phyloP scores from a whole-genome alignment of 2,888 invertebrate genomes.

The Rugalucina vietnamica region DNA sequence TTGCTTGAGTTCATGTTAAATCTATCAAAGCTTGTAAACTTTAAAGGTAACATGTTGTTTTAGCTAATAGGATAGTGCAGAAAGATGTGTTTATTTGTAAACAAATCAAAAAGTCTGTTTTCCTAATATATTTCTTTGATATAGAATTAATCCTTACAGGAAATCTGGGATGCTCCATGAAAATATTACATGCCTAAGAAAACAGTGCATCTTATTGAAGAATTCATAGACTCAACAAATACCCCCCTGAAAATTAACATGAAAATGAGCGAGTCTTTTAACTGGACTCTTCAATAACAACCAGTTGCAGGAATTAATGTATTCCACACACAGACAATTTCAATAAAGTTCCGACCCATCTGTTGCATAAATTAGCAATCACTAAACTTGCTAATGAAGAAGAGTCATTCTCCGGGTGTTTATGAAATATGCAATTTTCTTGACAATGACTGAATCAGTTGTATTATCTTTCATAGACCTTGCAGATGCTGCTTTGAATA shows the following conservation, averaged over 20 bases:
- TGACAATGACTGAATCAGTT: neutral
- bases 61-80: conserved; percentile 2
- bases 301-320: conserved; percentile 3
- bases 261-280: conserved; percentile 52
- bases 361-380: conserved; percentile 11
- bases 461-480: neutral
- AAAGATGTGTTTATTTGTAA: neutral
- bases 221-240: neutral
- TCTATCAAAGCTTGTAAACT: neutral
- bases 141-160: neutral
- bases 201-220: neutral
- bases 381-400: neutral
- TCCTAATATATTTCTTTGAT: neutral
- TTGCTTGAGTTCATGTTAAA: neutral
- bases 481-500: conserved; percentile 2
- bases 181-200: neutral
- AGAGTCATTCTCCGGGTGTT: neutral
- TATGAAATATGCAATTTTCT: neutral
- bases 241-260: neutral
- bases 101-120: neutral
- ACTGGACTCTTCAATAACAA: neutral
- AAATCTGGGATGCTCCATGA: neutral
- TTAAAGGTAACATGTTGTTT: neutral
- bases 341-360: neutral
- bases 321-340: conserved; percentile 5